Percentiles rank a stretch among this genome's conserved stretches.
Conservation (phyloP, 2,113 vertebrate genomes). For the Ceyx melanurus region DNA sequence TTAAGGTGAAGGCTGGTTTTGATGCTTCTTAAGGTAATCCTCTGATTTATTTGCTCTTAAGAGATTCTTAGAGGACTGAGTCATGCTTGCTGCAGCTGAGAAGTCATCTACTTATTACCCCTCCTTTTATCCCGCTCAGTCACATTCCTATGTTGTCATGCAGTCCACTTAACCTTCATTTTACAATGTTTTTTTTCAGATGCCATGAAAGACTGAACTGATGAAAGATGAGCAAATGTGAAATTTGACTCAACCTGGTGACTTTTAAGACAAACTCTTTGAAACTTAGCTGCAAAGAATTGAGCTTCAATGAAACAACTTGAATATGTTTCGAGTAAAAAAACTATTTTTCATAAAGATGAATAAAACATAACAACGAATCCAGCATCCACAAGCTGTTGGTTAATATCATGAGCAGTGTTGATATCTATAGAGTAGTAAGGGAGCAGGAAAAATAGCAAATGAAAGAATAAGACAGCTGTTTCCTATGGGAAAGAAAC, state of each 20-base stretch:
- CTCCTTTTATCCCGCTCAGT: background rate
- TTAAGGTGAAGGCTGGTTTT: background rate
- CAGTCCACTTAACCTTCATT: background rate
- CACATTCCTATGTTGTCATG: background rate
- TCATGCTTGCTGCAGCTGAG: fast-evolving
- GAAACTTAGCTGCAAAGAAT: background rate
- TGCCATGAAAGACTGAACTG: background rate
- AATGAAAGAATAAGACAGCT: background rate
- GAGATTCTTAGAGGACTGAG: background rate
- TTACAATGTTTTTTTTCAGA: background rate
- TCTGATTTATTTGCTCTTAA: background rate
- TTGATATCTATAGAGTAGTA: background rate
- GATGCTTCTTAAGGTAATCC: background rate
- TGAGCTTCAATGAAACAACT: background rate
- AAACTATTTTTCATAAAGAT: background rate
- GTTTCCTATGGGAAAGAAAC: background rate
- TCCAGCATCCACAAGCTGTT: background rate
- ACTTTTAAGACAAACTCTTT: background rate
- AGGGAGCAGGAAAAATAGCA: background rate
- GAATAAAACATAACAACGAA: background rate
- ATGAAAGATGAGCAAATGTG: background rate
- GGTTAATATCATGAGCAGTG: background rate
- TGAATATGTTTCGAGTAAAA: background rate
- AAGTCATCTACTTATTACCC: background rate
- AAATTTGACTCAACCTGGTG: background rate